A percentile compares a stretch with the other conserved stretches of the same genome.
Conservation (phyloP, 1,140 invertebrate species). For the Araneus ventricosus region DNA sequence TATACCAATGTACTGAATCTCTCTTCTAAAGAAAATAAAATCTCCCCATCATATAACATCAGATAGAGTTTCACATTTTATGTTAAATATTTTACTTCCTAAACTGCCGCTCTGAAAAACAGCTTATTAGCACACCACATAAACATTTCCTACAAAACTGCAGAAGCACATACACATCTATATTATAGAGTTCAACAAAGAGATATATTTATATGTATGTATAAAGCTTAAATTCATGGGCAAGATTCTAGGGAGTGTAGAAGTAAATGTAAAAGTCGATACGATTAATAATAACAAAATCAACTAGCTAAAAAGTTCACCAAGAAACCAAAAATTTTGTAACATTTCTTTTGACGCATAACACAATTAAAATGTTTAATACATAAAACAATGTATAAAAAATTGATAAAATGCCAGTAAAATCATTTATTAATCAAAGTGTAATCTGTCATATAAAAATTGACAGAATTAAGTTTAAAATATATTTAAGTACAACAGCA, state of each 20-base stretch:
- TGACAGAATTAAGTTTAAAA: too few relatives aligned
- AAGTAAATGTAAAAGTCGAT: too few relatives aligned
- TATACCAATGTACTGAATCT: constrained; percentile 54
- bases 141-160: constrained; percentile 53
- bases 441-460: too few relatives aligned
- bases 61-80: constrained; percentile 67
- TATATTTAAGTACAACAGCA: too few relatives aligned
- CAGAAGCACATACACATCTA: constrained; percentile 39
- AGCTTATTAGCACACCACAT: constrained; percentile 22
- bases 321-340: too few relatives aligned
- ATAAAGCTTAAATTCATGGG: neutral
- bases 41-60: constrained; percentile 67
- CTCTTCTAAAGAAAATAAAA: constrained; percentile 70
- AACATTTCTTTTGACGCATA: too few relatives aligned
- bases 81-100: constrained; percentile 54
- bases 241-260: neutral
- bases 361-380: too few relatives aligned
- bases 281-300: too few relatives aligned
- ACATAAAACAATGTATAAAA: too few relatives aligned
- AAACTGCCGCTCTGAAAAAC: constrained; percentile 49
- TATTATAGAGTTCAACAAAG: constrained; percentile 53
- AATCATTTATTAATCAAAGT: too few relatives aligned
- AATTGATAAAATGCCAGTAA: too few relatives aligned
- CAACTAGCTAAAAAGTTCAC: too few relatives aligned
- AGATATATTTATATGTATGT: constrained; percentile 37